These are phyloP conservation scores for Carposina sasakii DNA, from an alignment of 1,140 invertebrate genomes.

Conservation along the genomic window DNA sequence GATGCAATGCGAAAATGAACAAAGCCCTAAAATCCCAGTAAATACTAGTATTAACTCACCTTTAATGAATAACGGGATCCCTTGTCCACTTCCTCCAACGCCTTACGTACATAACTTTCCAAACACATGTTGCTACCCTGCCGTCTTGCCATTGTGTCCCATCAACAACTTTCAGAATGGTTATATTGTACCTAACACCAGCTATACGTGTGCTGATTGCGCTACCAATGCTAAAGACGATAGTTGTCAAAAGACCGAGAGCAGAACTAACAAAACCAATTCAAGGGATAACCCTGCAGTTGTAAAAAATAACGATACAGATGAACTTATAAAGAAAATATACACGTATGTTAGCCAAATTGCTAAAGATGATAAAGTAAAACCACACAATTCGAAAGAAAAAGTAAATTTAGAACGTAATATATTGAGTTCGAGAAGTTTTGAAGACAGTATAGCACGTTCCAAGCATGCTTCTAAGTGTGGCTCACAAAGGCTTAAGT, in stretches of 20 bases:
- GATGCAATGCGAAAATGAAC: background rate
- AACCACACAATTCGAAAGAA: constrained; percentile 17
- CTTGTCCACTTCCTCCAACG: constrained; percentile 3
- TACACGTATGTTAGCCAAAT: constrained; percentile 50
- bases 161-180: constrained; percentile 47
- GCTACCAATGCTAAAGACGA: constrained; percentile 1
- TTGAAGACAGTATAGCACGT: constrained; percentile 33
- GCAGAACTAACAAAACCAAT: constrained; percentile 20
- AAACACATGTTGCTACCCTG: constrained; percentile 50
- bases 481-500: constrained; percentile 45
- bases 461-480: constrained; percentile 45
- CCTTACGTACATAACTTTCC: constrained; percentile 33
- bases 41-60: background rate
- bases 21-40: background rate
- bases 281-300: constrained; percentile 13
- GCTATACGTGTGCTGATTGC: constrained; percentile 39
- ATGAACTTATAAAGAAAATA: constrained; percentile 57
- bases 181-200: constrained; percentile 41
- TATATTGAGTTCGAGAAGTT: constrained; percentile 36
- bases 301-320: constrained; percentile 31
- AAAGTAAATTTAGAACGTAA: constrained; percentile 9
- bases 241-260: constrained; percentile 26
- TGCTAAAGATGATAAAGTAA: no score
- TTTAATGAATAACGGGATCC: background rate
- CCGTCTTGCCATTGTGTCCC: constrained; percentile 49